phyloP scores from a whole-genome alignment of 2,113 vertebrate genomes.

The Barnardius zonarius region DNA sequence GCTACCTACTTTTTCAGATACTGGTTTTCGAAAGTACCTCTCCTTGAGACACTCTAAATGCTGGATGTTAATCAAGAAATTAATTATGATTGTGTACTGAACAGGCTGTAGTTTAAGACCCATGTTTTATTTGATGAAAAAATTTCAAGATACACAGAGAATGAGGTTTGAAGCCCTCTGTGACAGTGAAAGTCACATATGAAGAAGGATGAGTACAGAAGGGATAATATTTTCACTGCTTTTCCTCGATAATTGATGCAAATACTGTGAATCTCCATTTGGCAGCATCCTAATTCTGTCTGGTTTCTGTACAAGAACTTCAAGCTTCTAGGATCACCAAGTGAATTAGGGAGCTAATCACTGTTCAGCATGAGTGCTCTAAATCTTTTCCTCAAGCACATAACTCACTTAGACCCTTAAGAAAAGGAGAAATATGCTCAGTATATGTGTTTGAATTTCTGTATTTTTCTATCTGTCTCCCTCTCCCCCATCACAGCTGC shows the following conservation, averaged over 20 bases:
- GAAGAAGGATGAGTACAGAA: background rate
- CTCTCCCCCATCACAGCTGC: accelerated
- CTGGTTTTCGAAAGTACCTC: background rate
- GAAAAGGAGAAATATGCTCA: background rate
- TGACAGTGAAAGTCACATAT: background rate
- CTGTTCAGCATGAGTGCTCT: background rate
- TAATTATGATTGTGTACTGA: background rate
- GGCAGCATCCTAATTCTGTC: background rate
- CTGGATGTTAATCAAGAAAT: background rate
- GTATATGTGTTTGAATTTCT: background rate
- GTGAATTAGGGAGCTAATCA: constrained; percentile 14
- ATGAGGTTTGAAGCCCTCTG: background rate
- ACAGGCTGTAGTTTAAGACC: background rate
- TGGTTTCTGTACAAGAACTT: background rate
- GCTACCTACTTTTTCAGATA: background rate
- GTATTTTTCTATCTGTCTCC: background rate
- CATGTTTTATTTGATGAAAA: background rate
- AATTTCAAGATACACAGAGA: background rate
- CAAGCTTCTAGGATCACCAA: background rate
- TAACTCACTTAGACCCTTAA: background rate
- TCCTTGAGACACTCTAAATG: background rate
- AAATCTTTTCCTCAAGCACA: constrained; percentile 1
- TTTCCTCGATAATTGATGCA: background rate
- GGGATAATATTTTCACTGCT: background rate
- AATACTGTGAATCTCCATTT: background rate